phyloP scores from a whole-genome alignment of 2,113 vertebrate species.

The Poicephalus gulielmi region DNA sequence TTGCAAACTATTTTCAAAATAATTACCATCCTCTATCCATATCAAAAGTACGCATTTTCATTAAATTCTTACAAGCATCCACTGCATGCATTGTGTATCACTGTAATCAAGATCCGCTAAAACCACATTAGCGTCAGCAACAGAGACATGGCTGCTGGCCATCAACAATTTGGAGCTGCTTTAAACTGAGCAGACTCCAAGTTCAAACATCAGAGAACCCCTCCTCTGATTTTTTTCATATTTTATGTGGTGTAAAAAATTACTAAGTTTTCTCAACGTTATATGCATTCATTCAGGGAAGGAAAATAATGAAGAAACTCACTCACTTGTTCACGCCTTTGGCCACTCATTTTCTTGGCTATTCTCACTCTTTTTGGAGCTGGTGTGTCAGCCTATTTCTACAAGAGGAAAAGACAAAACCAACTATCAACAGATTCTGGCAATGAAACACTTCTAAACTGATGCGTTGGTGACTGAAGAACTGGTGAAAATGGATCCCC shows the following conservation, averaged over 20 bases:
- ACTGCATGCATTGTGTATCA: not conserved
- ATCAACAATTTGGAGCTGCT: not conserved
- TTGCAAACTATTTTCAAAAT: not conserved
- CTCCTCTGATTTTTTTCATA: not conserved
- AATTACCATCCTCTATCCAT: not conserved
- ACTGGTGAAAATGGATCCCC: not conserved
- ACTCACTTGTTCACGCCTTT: not conserved
- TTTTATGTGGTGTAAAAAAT: not conserved
- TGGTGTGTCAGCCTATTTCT: not conserved
- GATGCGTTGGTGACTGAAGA: not conserved
- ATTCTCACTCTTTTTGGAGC: not conserved
- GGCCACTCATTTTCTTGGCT: constrained; percentile 3
- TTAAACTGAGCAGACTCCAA: not conserved
- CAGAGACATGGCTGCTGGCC: not conserved
- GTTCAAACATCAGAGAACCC: not conserved
- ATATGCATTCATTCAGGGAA: constrained; percentile 4
- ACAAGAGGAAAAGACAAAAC: constrained; percentile 7
- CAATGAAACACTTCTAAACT: not conserved
- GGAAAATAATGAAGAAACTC: not conserved
- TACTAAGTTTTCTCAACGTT: not conserved
- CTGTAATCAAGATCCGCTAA: not conserved
- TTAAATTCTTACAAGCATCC: not conserved
- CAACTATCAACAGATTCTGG: not conserved
- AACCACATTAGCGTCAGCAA: not conserved
- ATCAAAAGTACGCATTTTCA: not conserved